Base-by-base conservation (phyloP, 2,113 vertebrate genomes). In the Grus americana region DNA sequence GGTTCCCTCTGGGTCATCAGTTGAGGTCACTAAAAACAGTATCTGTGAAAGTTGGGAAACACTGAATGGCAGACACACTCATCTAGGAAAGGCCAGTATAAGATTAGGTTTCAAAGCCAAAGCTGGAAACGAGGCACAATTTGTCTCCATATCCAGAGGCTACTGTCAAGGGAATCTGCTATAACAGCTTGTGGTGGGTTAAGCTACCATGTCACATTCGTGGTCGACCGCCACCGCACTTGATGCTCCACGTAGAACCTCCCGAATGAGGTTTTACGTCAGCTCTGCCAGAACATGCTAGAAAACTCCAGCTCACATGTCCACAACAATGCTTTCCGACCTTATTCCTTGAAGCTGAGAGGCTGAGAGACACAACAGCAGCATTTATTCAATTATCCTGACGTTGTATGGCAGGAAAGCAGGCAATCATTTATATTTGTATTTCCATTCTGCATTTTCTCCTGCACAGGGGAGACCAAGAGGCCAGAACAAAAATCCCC, bases 181-280 rank as follows among this genome's bases (percentile, higher is more conserved):
- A 0, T 4, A 12, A 20, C 11, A 86, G 49, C 40, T 34, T 4
- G 1, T 1, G 21, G 14, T 17, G n/a, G 18, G 14, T 13, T n/a
- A 50, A 46, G 4, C 14, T 11, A 40, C 26, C 26, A 7, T 0
- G 3, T 21, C 7, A 0, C 5, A 1, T 12, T 36, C 2, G 1
- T 34, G 46, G 23, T 2, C 0, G 1, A 57, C 6, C 24, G 23
- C 23, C 7, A 15, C 4, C 36, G 21, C 6, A 5, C 12, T 15
- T 1, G 0, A 22, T 79, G 30, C 40, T 57, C 79, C 26, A 24
- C 0, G 0, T 2, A 68, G 72, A 52, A 38, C 29, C 15, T 65
- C 42, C 57, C 0, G 9, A 47, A 20, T 0, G 22, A 55, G 17
- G 5, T 27, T 22, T 54, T 12, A 19, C 0, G 36, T 17, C 21